Evolutionary conservation across 2,888 invertebrate genomes (phyloP).

Genomic region (Loripinus fragilis): DNA sequence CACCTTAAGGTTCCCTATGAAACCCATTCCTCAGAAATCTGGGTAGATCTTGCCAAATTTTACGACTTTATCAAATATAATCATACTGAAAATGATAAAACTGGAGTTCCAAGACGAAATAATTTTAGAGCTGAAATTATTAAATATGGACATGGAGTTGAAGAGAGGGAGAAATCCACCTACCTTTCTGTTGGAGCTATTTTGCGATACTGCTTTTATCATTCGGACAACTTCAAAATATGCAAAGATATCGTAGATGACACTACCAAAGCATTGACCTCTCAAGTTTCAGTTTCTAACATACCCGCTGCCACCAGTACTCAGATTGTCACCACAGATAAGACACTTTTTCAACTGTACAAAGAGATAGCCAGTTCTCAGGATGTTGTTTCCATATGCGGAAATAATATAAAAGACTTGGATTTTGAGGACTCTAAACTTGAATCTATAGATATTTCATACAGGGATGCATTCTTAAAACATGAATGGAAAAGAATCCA

Average conservation of each 20-base stretch:
- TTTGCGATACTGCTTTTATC: slow-evolving; percentile 8
- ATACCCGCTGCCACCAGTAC: background rate
- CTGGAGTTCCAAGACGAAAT: background rate
- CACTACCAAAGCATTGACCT: background rate
- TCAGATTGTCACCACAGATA: background rate
- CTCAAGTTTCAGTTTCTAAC: background rate
- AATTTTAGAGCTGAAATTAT: background rate
- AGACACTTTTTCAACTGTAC: background rate
- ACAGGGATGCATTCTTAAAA: background rate
- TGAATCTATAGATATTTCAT: background rate
- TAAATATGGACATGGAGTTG: slow-evolving; percentile 1
- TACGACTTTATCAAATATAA: background rate
- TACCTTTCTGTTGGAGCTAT: background rate
- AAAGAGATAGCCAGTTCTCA: slow-evolving; percentile 1
- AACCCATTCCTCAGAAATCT: slow-evolving; percentile 12
- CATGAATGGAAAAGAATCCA: slow-evolving; percentile 13
- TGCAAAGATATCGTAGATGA: slow-evolving; percentile 7
- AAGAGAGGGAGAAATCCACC: background rate
- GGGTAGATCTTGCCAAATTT: slow-evolving; percentile 9
- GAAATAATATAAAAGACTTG: background rate
- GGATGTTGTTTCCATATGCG: background rate
- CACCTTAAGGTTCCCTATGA: slow-evolving; percentile 6
- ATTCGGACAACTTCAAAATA: background rate
- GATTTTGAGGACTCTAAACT: background rate
- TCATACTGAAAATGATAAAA: background rate